Evolutionary conservation across 2,888 invertebrate genomes (phyloP).

Genomic region (Siphlonurus alternatus): DNA sequence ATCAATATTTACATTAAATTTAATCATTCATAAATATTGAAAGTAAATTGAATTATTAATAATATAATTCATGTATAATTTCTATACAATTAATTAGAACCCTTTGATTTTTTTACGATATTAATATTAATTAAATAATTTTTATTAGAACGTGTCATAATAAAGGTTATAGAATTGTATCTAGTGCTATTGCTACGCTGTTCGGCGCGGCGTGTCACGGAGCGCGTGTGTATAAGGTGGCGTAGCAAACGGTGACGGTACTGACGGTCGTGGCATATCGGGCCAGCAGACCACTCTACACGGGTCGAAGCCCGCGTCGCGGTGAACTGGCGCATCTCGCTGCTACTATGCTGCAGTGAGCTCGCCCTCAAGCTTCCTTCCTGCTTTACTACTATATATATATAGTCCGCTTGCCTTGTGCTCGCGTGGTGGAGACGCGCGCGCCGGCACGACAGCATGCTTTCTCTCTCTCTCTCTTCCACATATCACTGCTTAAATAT

Average conservation of each 20-base stretch:
- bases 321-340: not conserved
- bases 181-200: too few species aligned
- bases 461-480: not conserved
- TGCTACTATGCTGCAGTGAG: not conserved
- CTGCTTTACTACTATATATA: not conserved
- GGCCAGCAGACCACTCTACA: not conserved
- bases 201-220: not conserved
- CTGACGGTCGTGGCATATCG: not conserved
- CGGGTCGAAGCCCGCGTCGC: not conserved
- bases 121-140: too few species aligned
- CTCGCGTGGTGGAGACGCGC: not conserved
- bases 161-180: too few species aligned
- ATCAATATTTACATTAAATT: too few species aligned
- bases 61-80: too few species aligned
- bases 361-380: not conserved
- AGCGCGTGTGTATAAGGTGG: not conserved
- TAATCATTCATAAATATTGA: too few species aligned
- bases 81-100: too few species aligned
- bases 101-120: too few species aligned
- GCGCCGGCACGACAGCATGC: too few species aligned
- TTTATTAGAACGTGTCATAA: too few species aligned
- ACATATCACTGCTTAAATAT: not conserved
- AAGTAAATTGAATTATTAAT: too few species aligned
- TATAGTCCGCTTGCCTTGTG: not conserved
- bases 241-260: not conserved